phyloP scores from a whole-genome alignment of 2,113 vertebrate genomes.

The Aplodontia rufa region DNA sequence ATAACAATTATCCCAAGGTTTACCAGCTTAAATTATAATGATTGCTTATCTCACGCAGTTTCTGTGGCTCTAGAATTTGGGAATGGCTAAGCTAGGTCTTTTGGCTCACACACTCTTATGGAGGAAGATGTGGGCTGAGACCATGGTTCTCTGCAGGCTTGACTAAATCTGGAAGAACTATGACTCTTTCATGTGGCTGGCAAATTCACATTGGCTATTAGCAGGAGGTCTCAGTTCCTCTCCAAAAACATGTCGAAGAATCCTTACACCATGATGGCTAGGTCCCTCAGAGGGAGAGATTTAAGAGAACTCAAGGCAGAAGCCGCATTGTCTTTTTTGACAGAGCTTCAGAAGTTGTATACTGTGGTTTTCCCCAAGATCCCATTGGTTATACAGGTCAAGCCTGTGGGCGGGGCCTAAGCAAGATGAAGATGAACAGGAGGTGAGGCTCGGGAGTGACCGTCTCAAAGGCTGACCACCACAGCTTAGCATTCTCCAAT shows the following conservation, averaged over 20 bases:
- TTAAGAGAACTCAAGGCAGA: background rate
- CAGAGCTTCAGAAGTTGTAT: background rate
- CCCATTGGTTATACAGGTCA: background rate
- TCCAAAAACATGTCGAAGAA: background rate
- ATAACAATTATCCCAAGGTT: slow-evolving; percentile 12
- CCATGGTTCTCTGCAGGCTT: background rate
- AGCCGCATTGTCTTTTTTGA: background rate
- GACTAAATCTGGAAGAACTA: background rate
- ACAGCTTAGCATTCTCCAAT: background rate
- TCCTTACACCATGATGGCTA: background rate
- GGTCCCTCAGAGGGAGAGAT: background rate
- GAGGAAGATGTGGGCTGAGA: background rate
- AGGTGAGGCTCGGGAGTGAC: background rate
- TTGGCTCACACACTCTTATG: background rate
- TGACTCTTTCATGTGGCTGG: background rate
- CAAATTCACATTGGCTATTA: background rate
- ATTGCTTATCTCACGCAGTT: background rate
- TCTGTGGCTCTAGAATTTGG: slow-evolving; percentile 21
- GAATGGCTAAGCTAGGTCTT: background rate
- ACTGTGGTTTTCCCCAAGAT: background rate
- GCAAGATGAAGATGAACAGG: background rate
- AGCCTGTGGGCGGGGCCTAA: background rate
- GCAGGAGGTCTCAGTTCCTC: background rate
- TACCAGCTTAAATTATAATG: slow-evolving; percentile 8
- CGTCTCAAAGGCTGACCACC: background rate